These are phyloP conservation scores for Nemapogon koenigi DNA, from an alignment of 2,888 invertebrate species.

Conservation along the genomic window DNA sequence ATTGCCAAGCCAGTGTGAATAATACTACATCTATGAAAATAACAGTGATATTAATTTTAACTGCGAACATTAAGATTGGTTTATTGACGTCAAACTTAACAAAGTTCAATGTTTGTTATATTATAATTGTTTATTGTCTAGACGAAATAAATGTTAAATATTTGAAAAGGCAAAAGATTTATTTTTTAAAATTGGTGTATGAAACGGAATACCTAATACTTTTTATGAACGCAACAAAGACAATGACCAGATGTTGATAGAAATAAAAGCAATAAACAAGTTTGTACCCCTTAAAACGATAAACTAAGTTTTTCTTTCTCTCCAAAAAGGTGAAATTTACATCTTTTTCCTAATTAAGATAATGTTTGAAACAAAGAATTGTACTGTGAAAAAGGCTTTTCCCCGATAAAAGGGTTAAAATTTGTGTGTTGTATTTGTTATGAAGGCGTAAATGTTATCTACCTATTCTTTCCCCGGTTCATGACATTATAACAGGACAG, in stretches of 20 bases:
- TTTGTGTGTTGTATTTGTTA: constrained; percentile 11
- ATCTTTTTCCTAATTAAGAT: constrained; percentile 11
- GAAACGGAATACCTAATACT: too few relatives aligned
- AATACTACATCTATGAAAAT: too few relatives aligned
- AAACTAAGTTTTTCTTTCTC: constrained; percentile 6
- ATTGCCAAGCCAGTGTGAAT: too few relatives aligned
- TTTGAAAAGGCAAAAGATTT: background rate
- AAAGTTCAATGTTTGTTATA: background rate
- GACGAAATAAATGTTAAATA: background rate
- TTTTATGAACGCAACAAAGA: background rate
- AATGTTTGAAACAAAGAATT: constrained; percentile 9
- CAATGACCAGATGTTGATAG: background rate
- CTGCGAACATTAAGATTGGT: background rate
- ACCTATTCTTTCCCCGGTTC: constrained; percentile 1
- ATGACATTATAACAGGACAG: too few relatives aligned
- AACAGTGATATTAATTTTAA: too few relatives aligned
- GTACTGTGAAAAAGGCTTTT: background rate
- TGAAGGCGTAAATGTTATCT: constrained; percentile 6
- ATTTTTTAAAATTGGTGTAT: background rate
- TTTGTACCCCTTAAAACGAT: constrained; percentile 1
- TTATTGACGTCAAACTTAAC: background rate
- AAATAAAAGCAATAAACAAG: background rate
- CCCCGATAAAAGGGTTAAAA: constrained; percentile 9
- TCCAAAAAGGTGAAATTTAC: constrained; percentile 10
- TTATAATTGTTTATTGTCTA: background rate